Evolutionary conservation across 2,113 vertebrate genomes (phyloP).

Genomic region (Prunella fulvescens): DNA sequence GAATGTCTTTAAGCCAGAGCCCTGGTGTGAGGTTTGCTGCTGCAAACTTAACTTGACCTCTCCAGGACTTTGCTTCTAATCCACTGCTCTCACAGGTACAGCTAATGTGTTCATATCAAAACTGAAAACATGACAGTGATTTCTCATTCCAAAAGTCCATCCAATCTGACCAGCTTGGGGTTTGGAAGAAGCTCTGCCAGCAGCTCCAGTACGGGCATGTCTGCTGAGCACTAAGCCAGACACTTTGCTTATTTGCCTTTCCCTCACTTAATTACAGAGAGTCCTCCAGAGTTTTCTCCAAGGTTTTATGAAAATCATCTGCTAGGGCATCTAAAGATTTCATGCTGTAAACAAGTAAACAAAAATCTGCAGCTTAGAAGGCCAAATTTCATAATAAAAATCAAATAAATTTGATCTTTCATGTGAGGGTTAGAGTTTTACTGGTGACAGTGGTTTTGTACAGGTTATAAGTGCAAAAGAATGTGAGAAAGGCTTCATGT

Average conservation of each 20-base stretch:
- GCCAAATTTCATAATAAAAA: background rate
- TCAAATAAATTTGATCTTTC: too few species aligned
- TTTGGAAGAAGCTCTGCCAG: background rate
- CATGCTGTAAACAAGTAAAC: background rate
- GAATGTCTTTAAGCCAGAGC: background rate
- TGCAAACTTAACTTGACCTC: background rate
- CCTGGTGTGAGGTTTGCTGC: background rate
- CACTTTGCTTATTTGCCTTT: background rate
- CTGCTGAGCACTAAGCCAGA: background rate
- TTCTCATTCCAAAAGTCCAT: background rate
- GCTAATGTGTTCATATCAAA: background rate
- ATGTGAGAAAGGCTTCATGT: background rate
- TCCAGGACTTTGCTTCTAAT: background rate
- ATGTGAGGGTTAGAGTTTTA: too few species aligned
- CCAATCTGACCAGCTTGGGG: background rate
- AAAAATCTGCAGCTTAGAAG: background rate
- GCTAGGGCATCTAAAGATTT: background rate
- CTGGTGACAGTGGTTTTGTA: background rate
- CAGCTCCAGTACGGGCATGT: background rate
- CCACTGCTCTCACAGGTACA: background rate
- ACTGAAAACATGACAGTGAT: background rate
- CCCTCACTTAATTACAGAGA: background rate
- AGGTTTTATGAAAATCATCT: slow-evolving; percentile 26
- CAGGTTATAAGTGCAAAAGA: slow-evolving; percentile 47
- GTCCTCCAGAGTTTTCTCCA: background rate